Evolutionary conservation across 2,113 vertebrate genomes (phyloP), one percentile per base, ranked within the genome.

Genomic region (Caranx melampygus): DNA sequence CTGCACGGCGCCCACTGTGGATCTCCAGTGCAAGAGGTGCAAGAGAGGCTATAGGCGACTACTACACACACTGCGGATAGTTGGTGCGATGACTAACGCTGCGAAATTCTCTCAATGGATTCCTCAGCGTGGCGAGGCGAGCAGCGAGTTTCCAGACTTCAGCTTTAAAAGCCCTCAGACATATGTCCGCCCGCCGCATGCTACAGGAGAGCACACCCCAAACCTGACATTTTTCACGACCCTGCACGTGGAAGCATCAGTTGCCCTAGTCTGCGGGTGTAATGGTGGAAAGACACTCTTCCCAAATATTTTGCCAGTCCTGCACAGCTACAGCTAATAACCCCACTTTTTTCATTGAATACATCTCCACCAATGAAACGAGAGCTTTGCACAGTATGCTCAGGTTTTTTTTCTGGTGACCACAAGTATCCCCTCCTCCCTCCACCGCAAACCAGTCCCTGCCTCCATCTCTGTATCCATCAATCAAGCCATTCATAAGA

Each of bases 61-160:
- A 62, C 82, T 82, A 73, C 90, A 88, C 85, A 87, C 87, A 94
- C 91, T 93, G 92, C 93, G 88, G 93, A 86, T 80, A 84, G 86
- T 52, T 81, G 92, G 84, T 89, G 88, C 79, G 91, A 93, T 94
- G 91, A 94, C 93, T 92, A 94, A 94, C 92, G 92, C 93, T 94
- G 91, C 91, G 92, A 93, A 93, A 93, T 88, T 89, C 84, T 91
- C 91, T 93, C 82, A 86, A 87, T 88, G 88, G 81, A 86, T 83
- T 82, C 75, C 62, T 84, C 70, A 67, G 78, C 83, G 59, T 79
- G 72, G 61, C 58, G 80, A 79, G 70, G 66, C 69, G 69, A 81
- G 86, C 76, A 60, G 76, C 68, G 68, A 79, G 78, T 70, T 82
- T 52, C 14, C 6, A 59, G 61, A 66, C 75, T 72, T 65, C 45